Evolutionary conservation across 2,113 vertebrate species (phyloP).

Genomic region (Hassar affinis): DNA sequence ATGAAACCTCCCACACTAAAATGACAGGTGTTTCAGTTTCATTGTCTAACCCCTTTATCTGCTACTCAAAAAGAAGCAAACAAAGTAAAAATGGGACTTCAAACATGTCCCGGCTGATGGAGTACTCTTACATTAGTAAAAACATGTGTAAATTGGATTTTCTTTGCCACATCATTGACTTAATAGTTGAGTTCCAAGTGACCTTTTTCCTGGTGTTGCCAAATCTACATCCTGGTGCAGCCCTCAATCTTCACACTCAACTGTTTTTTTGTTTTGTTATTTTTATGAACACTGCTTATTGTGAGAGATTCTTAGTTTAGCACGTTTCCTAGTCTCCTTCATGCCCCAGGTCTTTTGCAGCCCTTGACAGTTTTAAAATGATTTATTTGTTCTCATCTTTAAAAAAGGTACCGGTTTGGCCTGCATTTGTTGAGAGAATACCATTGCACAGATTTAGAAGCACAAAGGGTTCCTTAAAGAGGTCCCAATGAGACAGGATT

Average conservation of each 20-base stretch:
- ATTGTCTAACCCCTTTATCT: no score
- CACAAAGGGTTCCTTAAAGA: not conserved
- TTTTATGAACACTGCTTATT: constrained; percentile 2
- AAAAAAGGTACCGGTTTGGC: constrained; percentile 48
- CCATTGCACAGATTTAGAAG: constrained; percentile 47
- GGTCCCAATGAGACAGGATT: constrained; percentile 55
- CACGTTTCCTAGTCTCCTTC: not conserved
- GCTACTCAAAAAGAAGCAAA: no score
- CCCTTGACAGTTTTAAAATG: constrained; percentile 43
- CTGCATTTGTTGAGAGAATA: constrained; percentile 33
- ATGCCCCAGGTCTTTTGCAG: not conserved
- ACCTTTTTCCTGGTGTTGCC: not conserved
- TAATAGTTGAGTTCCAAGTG: constrained; percentile 55
- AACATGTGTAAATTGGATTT: not conserved
- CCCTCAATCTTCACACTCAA: not conserved
- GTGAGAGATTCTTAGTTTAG: constrained; percentile 1
- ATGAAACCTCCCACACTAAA: no score
- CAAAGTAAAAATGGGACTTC: not conserved
- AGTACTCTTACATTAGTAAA: not conserved
- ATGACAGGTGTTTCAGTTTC: no score
- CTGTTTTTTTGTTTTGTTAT: not conserved
- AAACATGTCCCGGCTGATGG: not conserved
- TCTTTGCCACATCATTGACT: not conserved
- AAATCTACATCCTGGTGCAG: not conserved
- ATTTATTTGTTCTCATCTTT: constrained; percentile 23